Percentiles rank a stretch among this genome's conserved stretches.
Conservation (phyloP, 2,113 vertebrate species). For the Bambusicola thoracicus region DNA sequence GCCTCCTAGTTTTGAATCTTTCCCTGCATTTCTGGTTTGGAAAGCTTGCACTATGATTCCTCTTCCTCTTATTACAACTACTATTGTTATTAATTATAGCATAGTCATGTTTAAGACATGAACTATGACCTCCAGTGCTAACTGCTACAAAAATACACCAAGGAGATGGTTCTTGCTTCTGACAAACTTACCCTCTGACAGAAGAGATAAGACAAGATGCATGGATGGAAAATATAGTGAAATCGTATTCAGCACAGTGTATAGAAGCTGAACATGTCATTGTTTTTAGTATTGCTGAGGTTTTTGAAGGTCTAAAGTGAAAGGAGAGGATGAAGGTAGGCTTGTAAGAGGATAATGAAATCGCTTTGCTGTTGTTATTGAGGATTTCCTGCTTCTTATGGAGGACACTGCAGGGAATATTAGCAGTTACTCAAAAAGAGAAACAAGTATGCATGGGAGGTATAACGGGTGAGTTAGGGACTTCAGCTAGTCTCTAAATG, state of each 20-base stretch:
- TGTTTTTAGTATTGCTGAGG: background rate
- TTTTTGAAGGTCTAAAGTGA: background rate
- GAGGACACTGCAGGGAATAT: background rate
- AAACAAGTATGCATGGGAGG: background rate
- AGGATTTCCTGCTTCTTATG: background rate
- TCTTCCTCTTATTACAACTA: background rate
- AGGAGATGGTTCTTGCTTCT: background rate
- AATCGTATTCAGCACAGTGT: background rate
- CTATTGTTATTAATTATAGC: background rate
- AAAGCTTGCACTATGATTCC: background rate
- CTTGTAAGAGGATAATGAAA: background rate
- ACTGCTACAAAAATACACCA: background rate
- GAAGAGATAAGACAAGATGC: background rate
- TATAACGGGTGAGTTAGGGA: background rate
- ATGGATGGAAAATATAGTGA: background rate
- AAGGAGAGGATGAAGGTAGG: background rate
- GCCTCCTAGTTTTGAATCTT: background rate
- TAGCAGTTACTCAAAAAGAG: background rate
- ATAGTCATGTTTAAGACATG: background rate
- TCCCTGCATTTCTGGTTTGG: background rate
- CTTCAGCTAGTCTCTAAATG: background rate
- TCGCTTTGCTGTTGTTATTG: background rate
- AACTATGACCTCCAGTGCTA: background rate
- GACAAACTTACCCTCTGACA: background rate
- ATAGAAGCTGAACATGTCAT: background rate